Evolutionary conservation across 2,888 invertebrate species (phyloP).

Genomic region (Noctua fimbriata): DNA sequence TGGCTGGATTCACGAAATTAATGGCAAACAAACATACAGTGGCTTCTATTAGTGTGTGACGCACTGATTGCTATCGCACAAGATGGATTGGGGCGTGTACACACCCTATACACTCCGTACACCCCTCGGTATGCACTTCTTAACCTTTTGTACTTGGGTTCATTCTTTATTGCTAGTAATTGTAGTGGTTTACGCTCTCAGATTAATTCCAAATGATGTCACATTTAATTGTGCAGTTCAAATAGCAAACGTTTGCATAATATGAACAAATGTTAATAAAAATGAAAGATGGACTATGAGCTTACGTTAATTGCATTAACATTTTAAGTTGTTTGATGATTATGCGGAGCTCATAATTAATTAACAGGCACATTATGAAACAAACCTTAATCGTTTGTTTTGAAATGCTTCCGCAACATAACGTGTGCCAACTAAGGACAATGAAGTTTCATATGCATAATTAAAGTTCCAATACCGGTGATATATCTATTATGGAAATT

Average conservation of each 20-base stretch:
- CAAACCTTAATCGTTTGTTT: constrained; percentile 48
- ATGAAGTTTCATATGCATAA: constrained; percentile 38
- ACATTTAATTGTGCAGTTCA: constrained; percentile 23
- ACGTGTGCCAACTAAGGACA: constrained; percentile 27
- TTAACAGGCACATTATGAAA: constrained; percentile 48
- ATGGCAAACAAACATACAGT: constrained; percentile 73
- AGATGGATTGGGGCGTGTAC: constrained; percentile 69
- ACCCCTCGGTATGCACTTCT: constrained; percentile 60
- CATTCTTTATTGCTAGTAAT: constrained; percentile 28
- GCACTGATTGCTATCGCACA: constrained; percentile 74
- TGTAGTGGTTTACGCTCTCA: constrained; percentile 8
- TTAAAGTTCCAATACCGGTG: constrained; percentile 31
- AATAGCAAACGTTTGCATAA: constrained; percentile 31
- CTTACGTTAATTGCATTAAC: constrained; percentile 59
- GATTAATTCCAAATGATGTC: constrained; percentile 6
- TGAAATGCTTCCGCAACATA: constrained; percentile 40
- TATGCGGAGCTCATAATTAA: constrained; percentile 44
- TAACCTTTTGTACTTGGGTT: constrained; percentile 27
- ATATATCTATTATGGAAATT: constrained; percentile 44
- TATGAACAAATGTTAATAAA: constrained; percentile 36
- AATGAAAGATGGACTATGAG: constrained; percentile 49
- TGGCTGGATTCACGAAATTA: constrained; percentile 66
- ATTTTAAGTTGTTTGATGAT: constrained; percentile 57
- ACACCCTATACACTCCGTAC: constrained; percentile 19
- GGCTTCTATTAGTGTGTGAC: constrained; percentile 73